Conservation (phyloP, 2,888 invertebrate species). For the Hydropsyche betteni region DNA sequence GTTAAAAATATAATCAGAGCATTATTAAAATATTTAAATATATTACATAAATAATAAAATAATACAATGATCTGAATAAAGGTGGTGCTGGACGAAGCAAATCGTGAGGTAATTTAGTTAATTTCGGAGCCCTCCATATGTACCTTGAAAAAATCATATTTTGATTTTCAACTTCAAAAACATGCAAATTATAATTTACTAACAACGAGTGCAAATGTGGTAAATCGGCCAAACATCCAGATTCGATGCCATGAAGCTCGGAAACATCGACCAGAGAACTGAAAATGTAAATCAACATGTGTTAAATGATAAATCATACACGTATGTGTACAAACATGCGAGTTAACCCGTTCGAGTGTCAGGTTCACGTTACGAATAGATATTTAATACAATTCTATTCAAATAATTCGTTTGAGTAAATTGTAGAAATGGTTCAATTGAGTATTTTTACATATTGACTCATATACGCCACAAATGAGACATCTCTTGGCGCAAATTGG, state of each 20-base stretch:
- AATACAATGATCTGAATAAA: conserved; percentile 69
- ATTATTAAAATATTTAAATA: neutral
- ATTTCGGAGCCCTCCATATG: conserved; percentile 66
- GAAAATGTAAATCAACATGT: conserved; percentile 54
- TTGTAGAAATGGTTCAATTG: too few relatives aligned
- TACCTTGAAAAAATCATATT: conserved; percentile 58
- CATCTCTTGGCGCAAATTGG: too few relatives aligned
- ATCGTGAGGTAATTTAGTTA: conserved; percentile 59
- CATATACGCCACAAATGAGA: too few relatives aligned
- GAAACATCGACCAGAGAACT: conserved; percentile 69
- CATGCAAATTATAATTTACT: conserved; percentile 55
- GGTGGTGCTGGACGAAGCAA: conserved; percentile 58
- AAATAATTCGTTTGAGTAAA: too few relatives aligned
- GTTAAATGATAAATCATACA: neutral
- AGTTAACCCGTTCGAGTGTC: too few relatives aligned
- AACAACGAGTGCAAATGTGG: conserved; percentile 70
- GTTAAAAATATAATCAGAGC: neutral
- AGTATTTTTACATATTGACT: too few relatives aligned
- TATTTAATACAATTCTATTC: too few relatives aligned
- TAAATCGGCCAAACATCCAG: conserved; percentile 69
- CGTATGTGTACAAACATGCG: too few relatives aligned
- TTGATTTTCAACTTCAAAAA: neutral
- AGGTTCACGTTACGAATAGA: too few relatives aligned
- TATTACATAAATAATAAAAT: neutral
- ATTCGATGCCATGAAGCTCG: conserved; percentile 65